Evolutionary conservation across 2,113 vertebrate genomes (phyloP).

Genomic region (Formicarius rufipectus): DNA sequence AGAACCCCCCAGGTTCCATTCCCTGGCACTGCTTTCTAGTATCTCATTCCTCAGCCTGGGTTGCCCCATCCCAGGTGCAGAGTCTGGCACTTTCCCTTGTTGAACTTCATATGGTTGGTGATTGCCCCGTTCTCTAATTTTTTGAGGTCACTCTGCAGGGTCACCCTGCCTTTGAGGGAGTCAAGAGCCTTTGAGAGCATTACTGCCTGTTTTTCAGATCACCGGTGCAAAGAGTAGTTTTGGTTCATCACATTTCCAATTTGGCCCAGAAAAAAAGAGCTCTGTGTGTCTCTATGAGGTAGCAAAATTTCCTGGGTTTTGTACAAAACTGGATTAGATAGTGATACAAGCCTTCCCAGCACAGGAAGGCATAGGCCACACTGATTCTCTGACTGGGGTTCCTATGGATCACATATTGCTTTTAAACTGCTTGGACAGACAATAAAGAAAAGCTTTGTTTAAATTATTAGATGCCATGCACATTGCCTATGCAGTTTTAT

Average conservation of each 20-base stretch:
- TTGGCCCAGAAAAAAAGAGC: not conserved
- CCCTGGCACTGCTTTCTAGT: not conserved
- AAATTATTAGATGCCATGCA: not conserved
- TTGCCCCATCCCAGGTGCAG: not conserved
- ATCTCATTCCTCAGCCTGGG: not conserved
- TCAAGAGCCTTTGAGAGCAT: accelerated
- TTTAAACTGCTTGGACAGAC: not conserved
- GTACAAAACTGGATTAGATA: not conserved
- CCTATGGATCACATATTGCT: not conserved
- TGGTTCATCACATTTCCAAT: not conserved
- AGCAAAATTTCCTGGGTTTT: not conserved
- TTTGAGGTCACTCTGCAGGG: not conserved
- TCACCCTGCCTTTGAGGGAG: not conserved
- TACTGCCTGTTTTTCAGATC: not conserved
- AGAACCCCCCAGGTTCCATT: not conserved
- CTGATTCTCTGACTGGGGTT: not conserved
- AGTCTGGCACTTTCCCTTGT: not conserved
- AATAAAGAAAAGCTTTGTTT: not conserved
- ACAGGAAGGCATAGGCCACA: not conserved
- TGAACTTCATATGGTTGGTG: not conserved
- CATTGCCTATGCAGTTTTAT: not conserved
- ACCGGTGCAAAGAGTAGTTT: not conserved
- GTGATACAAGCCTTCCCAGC: not conserved
- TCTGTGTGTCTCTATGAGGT: accelerated
- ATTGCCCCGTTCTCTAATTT: not conserved